These are phyloP conservation scores for Hypercompe scribonia DNA, from an alignment of 2,888 invertebrate genomes.

Conservation along the genomic window DNA sequence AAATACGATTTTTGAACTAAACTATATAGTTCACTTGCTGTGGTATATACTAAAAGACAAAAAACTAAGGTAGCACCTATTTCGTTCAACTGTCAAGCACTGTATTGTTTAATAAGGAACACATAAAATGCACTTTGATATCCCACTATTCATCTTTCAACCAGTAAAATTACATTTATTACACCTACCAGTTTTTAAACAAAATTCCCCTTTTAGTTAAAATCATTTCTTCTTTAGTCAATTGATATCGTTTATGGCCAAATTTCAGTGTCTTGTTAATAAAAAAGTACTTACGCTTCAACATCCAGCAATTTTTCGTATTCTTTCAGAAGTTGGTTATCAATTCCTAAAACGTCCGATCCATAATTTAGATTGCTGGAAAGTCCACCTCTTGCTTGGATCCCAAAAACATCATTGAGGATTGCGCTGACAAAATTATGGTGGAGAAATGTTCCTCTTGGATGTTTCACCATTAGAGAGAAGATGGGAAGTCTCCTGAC, in stretches of 20 bases:
- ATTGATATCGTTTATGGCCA: not conserved
- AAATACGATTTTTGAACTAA: not conserved
- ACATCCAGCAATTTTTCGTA: constrained; percentile 89
- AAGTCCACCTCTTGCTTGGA: constrained; percentile 93
- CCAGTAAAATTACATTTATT: not conserved
- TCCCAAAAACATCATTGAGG: constrained; percentile 96
- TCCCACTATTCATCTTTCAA: not conserved
- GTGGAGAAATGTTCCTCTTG: constrained; percentile 93
- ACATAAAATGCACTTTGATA: not conserved
- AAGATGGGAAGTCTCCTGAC: constrained; percentile 92
- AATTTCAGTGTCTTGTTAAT: not conserved
- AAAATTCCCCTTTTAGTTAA: not conserved
- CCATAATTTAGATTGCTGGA: constrained; percentile 95
- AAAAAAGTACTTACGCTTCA: constrained; percentile 73
- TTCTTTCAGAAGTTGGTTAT: constrained; percentile 90
- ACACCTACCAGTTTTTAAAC: not conserved
- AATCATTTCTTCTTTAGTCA: not conserved
- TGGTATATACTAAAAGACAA: too few species aligned
- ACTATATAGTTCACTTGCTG: not conserved
- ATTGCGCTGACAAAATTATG: constrained; percentile 95
- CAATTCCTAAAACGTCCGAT: constrained; percentile 94
- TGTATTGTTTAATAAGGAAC: not conserved
- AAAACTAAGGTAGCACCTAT: not conserved
- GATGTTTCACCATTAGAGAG: constrained; percentile 94
- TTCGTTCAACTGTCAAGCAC: not conserved